Base-by-base conservation (phyloP, 2,797 vertebrate genomes). In the Mus caroli region DNA sequence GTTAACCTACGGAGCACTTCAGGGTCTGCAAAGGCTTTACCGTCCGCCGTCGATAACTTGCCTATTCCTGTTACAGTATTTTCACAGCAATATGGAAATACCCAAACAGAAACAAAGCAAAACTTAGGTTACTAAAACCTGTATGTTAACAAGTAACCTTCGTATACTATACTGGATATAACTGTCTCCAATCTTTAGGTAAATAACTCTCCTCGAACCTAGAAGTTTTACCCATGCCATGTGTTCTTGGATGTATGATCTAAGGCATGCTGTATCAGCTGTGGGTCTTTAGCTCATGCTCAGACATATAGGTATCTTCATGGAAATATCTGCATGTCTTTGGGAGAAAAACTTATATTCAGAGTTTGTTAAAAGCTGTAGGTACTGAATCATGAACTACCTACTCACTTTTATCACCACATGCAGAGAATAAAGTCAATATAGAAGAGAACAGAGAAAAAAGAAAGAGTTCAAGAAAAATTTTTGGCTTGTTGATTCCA, bases 1-100 rank as follows among this genome's bases (percentile, higher is more conserved):
- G 99, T 99, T 97, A 99, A 97, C 93, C 99, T 98, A 97, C 99
- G 98, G 17, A 99, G 99, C 95, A 99, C 99, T 98, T 99, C 99
- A 28, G 99, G 99, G 80, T 99, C 99, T 37, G 99, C 99, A 96
- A 99, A 99, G 37, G 99, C 99, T 97, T 99, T 99, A 58, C 99
- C 99, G 78, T 99, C 99, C 46, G 99, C 99, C 1, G 99, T 99
- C 54, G 99, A 99, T 97, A 99, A 98, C 98, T 99, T 99, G 97
- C 99, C 99, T 97, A 99, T 99, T 97, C 99, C 99, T 99, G 96
- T 97, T 17, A 94, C 9, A 95, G 97, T 34, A 84, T 80, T 86
- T 92, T 92, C 94, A 98, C 75, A 96, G 62, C 94, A 97, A 93
- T 95, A 43, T 62, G 3, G 88, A 97, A 90, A 95, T 0, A 6